A percentile compares a stretch with the other conserved stretches of the same genome.
These are phyloP conservation scores for Vidua macroura DNA, from an alignment of 2,113 vertebrate species.

Conservation along the genomic window DNA sequence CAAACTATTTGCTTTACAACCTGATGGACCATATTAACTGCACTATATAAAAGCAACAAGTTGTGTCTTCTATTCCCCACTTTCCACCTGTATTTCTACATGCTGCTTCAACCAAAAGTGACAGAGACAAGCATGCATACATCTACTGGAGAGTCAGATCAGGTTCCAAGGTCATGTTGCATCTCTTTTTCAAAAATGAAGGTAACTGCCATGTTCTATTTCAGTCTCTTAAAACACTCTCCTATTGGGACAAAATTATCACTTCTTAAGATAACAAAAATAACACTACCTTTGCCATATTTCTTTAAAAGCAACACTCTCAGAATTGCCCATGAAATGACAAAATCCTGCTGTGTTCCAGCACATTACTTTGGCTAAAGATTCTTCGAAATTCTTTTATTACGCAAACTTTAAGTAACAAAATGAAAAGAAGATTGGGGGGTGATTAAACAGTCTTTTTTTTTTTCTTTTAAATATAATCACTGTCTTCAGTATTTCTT, in stretches of 20 bases:
- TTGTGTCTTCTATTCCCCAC: neutral
- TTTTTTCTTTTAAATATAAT: neutral
- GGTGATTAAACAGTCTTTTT: neutral
- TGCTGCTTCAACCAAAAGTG: neutral
- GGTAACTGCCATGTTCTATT: neutral
- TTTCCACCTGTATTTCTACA: neutral
- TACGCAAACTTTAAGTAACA: neutral
- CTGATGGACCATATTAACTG: neutral
- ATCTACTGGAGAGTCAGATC: neutral
- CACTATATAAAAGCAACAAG: neutral
- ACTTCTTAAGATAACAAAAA: neutral
- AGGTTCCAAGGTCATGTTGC: neutral
- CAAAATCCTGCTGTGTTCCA: neutral
- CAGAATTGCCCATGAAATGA: neutral
- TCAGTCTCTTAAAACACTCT: neutral
- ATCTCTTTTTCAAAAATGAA: neutral
- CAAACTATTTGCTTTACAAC: neutral
- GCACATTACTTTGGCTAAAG: neutral
- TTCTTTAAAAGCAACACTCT: neutral
- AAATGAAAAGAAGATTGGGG: neutral
- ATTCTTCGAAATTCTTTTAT: neutral
- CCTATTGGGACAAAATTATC: neutral
- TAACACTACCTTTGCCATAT: neutral
- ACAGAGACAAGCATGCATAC: neutral
- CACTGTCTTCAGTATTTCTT: neutral